Evolutionary conservation across 2,797 vertebrate species (phyloP), one percentile per base, ranked within the genome.

Genomic region (Phrynocephalus vlangalii): DNA sequence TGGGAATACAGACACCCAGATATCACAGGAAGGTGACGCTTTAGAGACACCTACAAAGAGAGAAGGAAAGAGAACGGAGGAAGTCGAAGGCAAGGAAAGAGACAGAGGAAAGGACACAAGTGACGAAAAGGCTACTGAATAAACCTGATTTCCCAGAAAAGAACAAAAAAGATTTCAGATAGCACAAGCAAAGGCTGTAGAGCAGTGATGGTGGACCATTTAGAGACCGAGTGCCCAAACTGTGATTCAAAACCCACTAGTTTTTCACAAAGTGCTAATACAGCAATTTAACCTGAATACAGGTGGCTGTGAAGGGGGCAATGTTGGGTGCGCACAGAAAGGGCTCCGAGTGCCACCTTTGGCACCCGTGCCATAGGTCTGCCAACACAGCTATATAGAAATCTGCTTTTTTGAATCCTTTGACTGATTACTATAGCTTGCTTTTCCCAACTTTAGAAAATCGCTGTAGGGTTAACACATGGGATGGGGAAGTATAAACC

Each of bases 31-130:
- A 60, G 77, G 60, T 63, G 80, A 56, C 48, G 79, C 0, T 0
- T 80, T 44, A 78, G 84, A 87, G 85, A 82, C 5, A 83, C 73
- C 63, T 78, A 71, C 67, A 86, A 80, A 76, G 52, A 56, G 68
- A 85, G 66, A 60, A 11, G 24, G 83, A 68, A 15, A 33, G 66
- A 77, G 30, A 33, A 48, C 70, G 33, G 18, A 28, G 77, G 44
- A 44, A 85, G 87, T 92, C 8, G 26, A 28, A 68, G 30, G 52
- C 38, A 3, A 48, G 9, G 38, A 5, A 11, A 16, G 38, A 76
- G 72, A 3, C 30, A 75, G 38, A 22, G 38, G 22, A 22, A 76
- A 7, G 28, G 44, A 76, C 38, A 76, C 38, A 7, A 76, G 73
- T 48, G 38, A 44, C 44, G 73, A 76, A 22, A 76, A 48, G 73